A percentile compares a stretch with the other conserved stretches of the same genome.
Conservation (phyloP, 2,113 vertebrate genomes). For the Pomatorhinus ruficollis region DNA sequence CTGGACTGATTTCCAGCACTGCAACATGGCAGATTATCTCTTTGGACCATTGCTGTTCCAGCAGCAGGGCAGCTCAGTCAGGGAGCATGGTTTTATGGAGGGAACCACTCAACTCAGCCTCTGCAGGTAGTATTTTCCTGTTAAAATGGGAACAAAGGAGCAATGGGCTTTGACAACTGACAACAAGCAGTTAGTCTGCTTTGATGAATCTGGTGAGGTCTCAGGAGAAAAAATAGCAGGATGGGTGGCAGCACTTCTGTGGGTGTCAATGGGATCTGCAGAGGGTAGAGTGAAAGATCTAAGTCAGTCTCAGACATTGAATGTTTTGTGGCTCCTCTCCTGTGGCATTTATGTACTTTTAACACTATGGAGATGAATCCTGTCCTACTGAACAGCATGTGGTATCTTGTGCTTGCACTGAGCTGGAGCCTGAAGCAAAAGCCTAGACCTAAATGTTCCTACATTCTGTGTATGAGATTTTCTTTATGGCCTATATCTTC, state of each 20-base stretch:
- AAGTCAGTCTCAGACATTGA: background rate
- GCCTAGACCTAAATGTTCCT: background rate
- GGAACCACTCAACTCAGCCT: background rate
- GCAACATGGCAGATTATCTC: background rate
- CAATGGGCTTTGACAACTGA: background rate
- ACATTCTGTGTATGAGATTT: background rate
- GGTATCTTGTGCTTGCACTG: background rate
- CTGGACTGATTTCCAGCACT: background rate
- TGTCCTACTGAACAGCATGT: background rate
- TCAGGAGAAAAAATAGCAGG: background rate
- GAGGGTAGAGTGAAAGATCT: background rate
- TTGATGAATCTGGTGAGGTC: rapidly evolving
- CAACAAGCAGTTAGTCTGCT: rapidly evolving
- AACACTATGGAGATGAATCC: background rate
- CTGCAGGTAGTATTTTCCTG: background rate
- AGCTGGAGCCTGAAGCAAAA: slow-evolving; percentile 12
- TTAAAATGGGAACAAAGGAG: background rate
- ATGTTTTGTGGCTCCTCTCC: background rate
- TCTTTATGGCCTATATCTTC: slow-evolving; percentile 17
- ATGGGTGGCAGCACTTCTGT: background rate
- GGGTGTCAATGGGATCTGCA: background rate
- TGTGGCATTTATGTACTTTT: background rate
- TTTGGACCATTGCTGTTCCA: background rate
- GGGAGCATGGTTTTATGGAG: background rate
- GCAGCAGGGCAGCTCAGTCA: background rate